Conservation (phyloP, 2,797 vertebrate genomes). For the Philypnodon macrostomus region DNA sequence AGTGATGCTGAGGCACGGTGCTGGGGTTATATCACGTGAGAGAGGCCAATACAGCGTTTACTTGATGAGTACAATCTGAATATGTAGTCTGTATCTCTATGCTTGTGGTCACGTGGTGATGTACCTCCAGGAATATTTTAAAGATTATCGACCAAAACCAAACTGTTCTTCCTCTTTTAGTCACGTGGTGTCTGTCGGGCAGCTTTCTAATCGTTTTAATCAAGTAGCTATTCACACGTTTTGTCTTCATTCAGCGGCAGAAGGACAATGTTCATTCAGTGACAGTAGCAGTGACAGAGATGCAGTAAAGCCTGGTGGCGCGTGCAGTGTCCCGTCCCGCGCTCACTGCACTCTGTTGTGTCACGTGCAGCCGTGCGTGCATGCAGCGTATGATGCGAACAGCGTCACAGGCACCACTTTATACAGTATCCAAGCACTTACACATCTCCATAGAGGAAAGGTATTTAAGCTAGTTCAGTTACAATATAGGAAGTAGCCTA, state of each 20-base stretch:
- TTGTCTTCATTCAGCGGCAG: not conserved
- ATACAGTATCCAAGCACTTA: too few relatives aligned
- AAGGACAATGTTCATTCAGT: not conserved
- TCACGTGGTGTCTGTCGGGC: not conserved
- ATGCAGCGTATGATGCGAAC: slow-evolving; percentile 15
- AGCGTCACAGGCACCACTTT: not conserved
- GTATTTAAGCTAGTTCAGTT: too few relatives aligned
- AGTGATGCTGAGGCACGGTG: slow-evolving; percentile 35
- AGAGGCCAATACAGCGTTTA: not conserved
- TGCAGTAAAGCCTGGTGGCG: slow-evolving; percentile 19
- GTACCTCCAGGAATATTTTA: not conserved
- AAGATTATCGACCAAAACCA: not conserved
- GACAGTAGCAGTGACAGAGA: slow-evolving; percentile 16
- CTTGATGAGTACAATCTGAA: not conserved
- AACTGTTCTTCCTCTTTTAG: not conserved
- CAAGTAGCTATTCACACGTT: too few relatives aligned
- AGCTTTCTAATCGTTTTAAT: too few relatives aligned
- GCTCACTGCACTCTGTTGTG: slow-evolving; percentile 10
- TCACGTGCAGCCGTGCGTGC: slow-evolving; percentile 47
- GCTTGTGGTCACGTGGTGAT: not conserved
- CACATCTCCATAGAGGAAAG: too few relatives aligned
- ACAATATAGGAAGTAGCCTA: too few relatives aligned
- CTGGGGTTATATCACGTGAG: not conserved
- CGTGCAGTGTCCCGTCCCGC: slow-evolving; percentile 27
- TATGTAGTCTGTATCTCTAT: not conserved